These are phyloP conservation scores for Amphiprion percula DNA, from an alignment of 2,113 vertebrate species.

Conservation along the genomic window DNA sequence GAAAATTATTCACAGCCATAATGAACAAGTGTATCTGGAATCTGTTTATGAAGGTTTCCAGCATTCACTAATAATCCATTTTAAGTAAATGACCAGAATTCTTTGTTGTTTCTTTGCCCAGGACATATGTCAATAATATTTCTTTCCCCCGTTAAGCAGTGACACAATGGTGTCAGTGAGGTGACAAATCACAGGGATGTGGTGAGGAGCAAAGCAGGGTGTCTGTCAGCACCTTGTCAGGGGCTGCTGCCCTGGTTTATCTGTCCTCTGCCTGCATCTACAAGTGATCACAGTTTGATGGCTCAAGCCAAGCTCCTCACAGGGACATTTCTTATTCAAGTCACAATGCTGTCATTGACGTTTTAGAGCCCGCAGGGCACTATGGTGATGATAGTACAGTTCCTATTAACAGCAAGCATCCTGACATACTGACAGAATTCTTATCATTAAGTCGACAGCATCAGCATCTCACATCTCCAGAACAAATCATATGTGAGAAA, in stretches of 20 bases:
- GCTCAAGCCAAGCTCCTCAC: conserved; percentile 62
- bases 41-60: neutral
- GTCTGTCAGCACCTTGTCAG: conserved; percentile 74
- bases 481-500: conserved; percentile 36
- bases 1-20: too few relatives aligned
- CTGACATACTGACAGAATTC: conserved; percentile 61
- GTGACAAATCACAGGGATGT: conserved; percentile 72
- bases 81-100: conserved; percentile 14
- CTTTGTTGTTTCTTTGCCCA: conserved; percentile 35
- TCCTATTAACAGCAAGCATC: conserved; percentile 68
- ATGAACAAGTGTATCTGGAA: neutral
- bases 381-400: conserved; percentile 52
- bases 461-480: conserved; percentile 54
- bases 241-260: conserved; percentile 60
- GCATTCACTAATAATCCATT: neutral
- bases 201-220: conserved; percentile 39
- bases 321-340: conserved; percentile 79
- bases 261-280: conserved; percentile 67
- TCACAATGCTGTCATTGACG: conserved; percentile 73
- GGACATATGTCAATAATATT: conserved; percentile 55
- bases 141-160: conserved; percentile 45
- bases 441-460: conserved; percentile 54
- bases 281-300: conserved; percentile 82
- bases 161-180: conserved; percentile 52
- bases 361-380: conserved; percentile 48